Conservation (phyloP, 2,113 vertebrate genomes). For the Apus apus region DNA sequence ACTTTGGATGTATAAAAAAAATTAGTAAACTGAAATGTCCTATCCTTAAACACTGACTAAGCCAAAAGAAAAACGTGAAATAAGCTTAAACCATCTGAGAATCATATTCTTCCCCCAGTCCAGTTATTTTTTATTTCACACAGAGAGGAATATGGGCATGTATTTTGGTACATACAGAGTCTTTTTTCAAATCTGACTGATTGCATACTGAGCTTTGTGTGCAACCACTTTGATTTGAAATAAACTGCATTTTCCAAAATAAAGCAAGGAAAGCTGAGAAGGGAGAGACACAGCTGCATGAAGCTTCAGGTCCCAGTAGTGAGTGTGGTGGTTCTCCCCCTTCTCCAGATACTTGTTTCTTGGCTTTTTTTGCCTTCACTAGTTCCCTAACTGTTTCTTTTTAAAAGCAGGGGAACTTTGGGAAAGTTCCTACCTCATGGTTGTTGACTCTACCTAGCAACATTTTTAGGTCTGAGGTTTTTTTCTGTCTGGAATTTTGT, state of each 20-base stretch:
- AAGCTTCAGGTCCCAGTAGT: constrained; percentile 56
- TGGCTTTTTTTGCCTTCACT: not conserved
- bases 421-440: not conserved
- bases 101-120: not conserved
- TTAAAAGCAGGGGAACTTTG: not conserved
- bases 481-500: not conserved
- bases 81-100: not conserved
- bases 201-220: constrained; percentile 66
- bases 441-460: constrained; percentile 30
- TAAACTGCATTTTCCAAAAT: constrained; percentile 70
- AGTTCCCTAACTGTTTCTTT: not conserved
- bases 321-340: not conserved
- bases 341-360: constrained; percentile 40
- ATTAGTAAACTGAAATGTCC: not conserved
- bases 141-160: not conserved
- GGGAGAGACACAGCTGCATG: constrained; percentile 58
- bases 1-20: not conserved
- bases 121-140: not conserved
- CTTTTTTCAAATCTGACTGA: constrained; percentile 70
- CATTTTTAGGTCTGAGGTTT: not conserved
- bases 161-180: constrained; percentile 52
- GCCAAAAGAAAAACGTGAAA: not conserved
- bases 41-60: not conserved
- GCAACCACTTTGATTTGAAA: constrained; percentile 72
- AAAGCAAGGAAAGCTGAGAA: constrained; percentile 63